Conservation (phyloP, 2,888 invertebrate species). For the Muscina levida region DNA sequence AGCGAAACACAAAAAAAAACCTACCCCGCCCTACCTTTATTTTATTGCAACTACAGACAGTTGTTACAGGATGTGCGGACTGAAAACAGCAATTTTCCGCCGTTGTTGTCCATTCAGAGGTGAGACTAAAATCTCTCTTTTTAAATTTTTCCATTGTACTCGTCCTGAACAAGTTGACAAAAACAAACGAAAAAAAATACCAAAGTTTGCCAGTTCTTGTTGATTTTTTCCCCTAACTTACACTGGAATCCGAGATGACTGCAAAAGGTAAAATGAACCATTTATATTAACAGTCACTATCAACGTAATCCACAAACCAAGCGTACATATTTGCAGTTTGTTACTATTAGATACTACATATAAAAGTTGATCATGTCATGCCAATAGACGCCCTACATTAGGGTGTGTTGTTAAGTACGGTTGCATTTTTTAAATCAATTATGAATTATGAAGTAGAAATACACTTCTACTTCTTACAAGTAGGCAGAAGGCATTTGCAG, state of each 20-base stretch:
- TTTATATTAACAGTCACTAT: no score
- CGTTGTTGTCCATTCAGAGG: conserved; percentile 29
- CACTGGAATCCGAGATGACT: neutral
- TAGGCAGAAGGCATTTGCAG: no score
- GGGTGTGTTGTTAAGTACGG: no score
- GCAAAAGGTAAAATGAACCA: neutral
- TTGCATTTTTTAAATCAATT: no score
- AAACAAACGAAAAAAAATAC: conserved; percentile 2
- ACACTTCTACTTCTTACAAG: no score
- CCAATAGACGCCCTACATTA: no score
- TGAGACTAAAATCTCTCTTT: conserved; percentile 10
- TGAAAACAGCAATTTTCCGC: conserved; percentile 45
- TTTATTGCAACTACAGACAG: conserved; percentile 34
- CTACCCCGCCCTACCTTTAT: no score
- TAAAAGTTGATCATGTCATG: no score
- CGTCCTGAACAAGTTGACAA: neutral
- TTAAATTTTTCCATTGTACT: neutral
- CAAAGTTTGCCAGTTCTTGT: conserved; percentile 19
- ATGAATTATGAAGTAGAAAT: no score
- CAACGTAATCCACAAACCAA: no score
- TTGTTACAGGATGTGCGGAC: conserved; percentile 46
- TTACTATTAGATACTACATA: no score
- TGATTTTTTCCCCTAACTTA: neutral
- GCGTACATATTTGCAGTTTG: no score
- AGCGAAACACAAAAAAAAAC: conserved; percentile 2